Evolutionary conservation across 1,140 invertebrate species (phyloP).

Genomic region (Dermatophagoides farinae): DNA sequence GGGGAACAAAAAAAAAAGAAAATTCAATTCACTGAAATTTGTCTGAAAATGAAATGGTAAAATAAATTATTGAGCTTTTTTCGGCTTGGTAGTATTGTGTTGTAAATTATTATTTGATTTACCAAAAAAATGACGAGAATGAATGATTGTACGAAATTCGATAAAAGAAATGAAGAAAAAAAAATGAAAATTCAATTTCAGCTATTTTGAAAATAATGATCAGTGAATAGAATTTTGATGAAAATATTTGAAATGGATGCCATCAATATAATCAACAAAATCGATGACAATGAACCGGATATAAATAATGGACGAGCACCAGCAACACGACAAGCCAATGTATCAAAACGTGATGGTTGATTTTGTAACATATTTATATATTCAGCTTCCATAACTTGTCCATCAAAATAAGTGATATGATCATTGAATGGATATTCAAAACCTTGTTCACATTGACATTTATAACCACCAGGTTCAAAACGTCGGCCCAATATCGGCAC

Average conservation of each 20-base stretch:
- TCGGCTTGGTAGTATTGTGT: no score
- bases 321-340: conserved; percentile 59
- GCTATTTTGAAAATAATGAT: not conserved
- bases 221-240: not conserved
- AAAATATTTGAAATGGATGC: not conserved
- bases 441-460: conserved; percentile 90
- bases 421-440: conserved; percentile 94
- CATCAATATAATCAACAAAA: not conserved
- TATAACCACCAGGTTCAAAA: conserved; percentile 83
- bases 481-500: conserved; percentile 74
- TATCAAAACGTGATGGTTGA: conserved; percentile 29
- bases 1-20: no score
- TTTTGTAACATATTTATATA: conserved; percentile 63
- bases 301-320: conserved; percentile 21
- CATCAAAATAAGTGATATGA: conserved; percentile 80
- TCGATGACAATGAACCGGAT: not conserved
- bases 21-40: no score
- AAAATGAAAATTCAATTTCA: not conserved
- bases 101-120: no score
- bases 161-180: not conserved
- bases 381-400: conserved; percentile 82
- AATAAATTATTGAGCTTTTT: no score
- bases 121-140: no score
- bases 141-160: not conserved
- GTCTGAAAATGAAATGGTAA: no score